Evolutionary conservation across 2,113 vertebrate species (phyloP), one percentile per base, ranked within the genome.

Genomic region (Noturus placidus): DNA sequence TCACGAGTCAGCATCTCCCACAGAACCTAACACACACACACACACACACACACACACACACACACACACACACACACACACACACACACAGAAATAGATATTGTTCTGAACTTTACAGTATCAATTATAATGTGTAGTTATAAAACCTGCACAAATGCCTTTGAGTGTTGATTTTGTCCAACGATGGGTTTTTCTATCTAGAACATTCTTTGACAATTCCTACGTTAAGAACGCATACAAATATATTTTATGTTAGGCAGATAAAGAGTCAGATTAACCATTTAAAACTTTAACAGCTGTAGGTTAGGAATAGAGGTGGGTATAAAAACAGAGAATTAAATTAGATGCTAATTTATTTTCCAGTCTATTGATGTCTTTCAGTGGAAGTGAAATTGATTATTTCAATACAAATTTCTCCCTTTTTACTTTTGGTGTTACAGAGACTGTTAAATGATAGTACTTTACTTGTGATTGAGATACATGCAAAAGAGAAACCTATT

Each of bases 1-100:
- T 99, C 98, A 91, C 97, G 96, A 90, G 98, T 99, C 93, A 99
- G 95, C 97, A 99, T 99, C 95, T 99, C 98, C 98, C 98, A 99
- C 91, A 99, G 97, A 95, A 99, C 98, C 98, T 99, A 94, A 84
- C 72, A 81, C 25, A 86, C 22, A 76, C 13, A 65, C 52, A 77
- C 30, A 65, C 20, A 76, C 13, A 65, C 52, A 82, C 25, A 65
- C 15, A 46, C 20, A 76, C 13, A 65, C 52, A 82, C 25, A 65
- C 17, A 50, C 46, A 84, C 72, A n/a, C n/a, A 81, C 25, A 86
- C 20, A 76, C 11, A 63, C 52, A 76, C 30, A 65, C 20, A n/a
- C n/a, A 76, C 13, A 65, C 52, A 82, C 19, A 65, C 9, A 50
- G 19, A 52, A 11, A 38, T 10, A 87, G 25, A 56, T 22, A 77